Base-by-base conservation (phyloP, 2,797 vertebrate species). In the Cynodonichthys magdalenae region DNA sequence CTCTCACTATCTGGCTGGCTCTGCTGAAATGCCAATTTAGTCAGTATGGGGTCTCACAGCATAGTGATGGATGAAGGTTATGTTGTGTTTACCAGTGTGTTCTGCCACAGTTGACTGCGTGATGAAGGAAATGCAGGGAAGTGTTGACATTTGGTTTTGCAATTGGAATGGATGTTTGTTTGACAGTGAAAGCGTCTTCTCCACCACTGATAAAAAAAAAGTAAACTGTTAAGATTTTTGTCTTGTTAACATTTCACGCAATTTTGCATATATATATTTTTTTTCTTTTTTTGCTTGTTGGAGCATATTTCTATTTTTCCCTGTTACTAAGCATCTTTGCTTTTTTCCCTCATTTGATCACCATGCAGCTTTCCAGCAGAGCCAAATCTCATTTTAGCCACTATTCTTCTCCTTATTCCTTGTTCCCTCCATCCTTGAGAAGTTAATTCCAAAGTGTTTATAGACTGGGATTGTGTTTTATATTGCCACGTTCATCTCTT, bases 361-460 rank as follows among this genome's bases (percentile, higher is more conserved):
- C 51, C 45, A 59, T 66, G 59, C 54, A 42, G 54, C 65, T 70
- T 65, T 51, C 58, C 53, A 63, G 48, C 59, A 63, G 68, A 17
- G 20, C 61, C 41, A 67, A 73, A 83, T 80, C 65, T 71, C 15
- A 55, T 62, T 81, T 71, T 45, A 73, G 62, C 47, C 61, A 45
- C 17, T n/a, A 14, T 68, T 64, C 53, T 69, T 42, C 31, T 48
- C 52, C 53, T 54, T 67, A 31, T 69, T 46, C 49, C 19, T 48
- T 24, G 34, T 52, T 8, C 14, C 20, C 51, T 74, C 74, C 50
- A 62, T 72, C 77, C 58, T 18, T 55, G 69, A 52, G 65, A 84
- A 88, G 81, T 88, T 87, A 89, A 90, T 85, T 83, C 81, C 84
- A 88, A 86, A 72, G 83, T 81, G 72, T 83, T 88, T 85, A 89